phyloP scores from a whole-genome alignment of 1,140 invertebrate genomes.

The Callitettix versicolor region DNA sequence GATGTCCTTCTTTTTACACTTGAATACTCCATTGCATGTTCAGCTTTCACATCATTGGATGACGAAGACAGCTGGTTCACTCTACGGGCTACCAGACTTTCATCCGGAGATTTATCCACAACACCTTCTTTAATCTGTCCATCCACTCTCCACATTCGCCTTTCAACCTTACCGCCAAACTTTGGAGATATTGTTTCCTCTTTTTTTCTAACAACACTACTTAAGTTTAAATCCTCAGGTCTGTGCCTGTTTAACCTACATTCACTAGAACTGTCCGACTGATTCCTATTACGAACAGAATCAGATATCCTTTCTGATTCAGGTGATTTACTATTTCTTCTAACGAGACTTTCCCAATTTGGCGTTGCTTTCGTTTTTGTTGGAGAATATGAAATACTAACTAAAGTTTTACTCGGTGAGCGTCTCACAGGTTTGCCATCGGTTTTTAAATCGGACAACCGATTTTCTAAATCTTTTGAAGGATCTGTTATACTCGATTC shows the following conservation, averaged over 20 bases:
- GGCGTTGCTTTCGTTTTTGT: slow-evolving; percentile 16
- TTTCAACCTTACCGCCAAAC: neutral
- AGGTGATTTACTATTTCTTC: slow-evolving; percentile 5
- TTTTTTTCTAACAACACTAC: neutral
- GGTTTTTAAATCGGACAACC: slow-evolving; percentile 2
- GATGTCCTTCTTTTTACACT: slow-evolving; percentile 2
- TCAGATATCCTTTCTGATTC: slow-evolving; percentile 11
- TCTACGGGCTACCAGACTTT: slow-evolving; percentile 17
- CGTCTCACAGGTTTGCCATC: neutral
- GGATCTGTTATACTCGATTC: slow-evolving; percentile 1
- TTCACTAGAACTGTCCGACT: too few relatives aligned
- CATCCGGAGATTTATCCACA: neutral
- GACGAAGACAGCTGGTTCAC: slow-evolving; percentile 21
- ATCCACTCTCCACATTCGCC: slow-evolving; percentile 3
- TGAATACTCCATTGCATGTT: neutral
- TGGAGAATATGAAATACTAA: slow-evolving; percentile 25
- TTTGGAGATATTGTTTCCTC: neutral
- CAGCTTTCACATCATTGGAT: neutral
- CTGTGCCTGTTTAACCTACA: neutral
- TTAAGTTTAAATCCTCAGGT: slow-evolving; percentile 4
- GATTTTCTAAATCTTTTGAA: slow-evolving; percentile 9
- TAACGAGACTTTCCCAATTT: neutral
- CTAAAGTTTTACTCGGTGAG: slow-evolving; percentile 23
- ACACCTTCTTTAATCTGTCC: too few relatives aligned
- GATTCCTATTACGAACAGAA: neutral